phyloP scores from a whole-genome alignment of 1,140 invertebrate species.

The Bicyclus anynana region DNA sequence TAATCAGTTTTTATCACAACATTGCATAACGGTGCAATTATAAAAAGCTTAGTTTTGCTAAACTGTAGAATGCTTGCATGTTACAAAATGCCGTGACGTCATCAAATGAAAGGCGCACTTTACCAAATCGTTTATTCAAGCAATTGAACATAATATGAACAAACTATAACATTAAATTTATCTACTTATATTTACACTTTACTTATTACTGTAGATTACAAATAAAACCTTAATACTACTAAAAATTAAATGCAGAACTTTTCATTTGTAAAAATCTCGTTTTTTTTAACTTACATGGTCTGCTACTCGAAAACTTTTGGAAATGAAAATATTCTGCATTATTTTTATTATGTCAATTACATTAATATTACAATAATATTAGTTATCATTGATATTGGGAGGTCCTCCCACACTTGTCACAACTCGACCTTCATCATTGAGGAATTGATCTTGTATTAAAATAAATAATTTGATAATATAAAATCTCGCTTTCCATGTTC shows the following conservation, averaged over 20 bases:
- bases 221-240: conserved; percentile 62
- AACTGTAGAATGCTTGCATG: not conserved
- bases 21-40: not conserved
- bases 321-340: conserved; percentile 54
- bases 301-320: conserved; percentile 22
- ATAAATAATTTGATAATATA: too few species aligned
- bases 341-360: conserved; percentile 49
- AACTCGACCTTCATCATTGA: not conserved
- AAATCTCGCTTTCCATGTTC: too few species aligned
- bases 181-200: conserved; percentile 76
- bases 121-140: conserved; percentile 77
- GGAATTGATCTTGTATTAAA: too few species aligned
- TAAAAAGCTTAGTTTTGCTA: not conserved
- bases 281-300: conserved; percentile 21
- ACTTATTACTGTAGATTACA: conserved; percentile 52
- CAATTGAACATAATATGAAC: conserved; percentile 77
- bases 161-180: conserved; percentile 77
- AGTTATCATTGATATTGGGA: not conserved
- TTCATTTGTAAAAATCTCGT: conserved; percentile 33
- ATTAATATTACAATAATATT: conserved; percentile 22
- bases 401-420: not conserved
- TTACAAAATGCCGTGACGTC: not conserved
- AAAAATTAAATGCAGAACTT: conserved; percentile 58
- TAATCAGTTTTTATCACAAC: not conserved
- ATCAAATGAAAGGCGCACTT: conserved; percentile 49